Conservation (phyloP, 2,797 vertebrate genomes). For the Saguinus oedipus region DNA sequence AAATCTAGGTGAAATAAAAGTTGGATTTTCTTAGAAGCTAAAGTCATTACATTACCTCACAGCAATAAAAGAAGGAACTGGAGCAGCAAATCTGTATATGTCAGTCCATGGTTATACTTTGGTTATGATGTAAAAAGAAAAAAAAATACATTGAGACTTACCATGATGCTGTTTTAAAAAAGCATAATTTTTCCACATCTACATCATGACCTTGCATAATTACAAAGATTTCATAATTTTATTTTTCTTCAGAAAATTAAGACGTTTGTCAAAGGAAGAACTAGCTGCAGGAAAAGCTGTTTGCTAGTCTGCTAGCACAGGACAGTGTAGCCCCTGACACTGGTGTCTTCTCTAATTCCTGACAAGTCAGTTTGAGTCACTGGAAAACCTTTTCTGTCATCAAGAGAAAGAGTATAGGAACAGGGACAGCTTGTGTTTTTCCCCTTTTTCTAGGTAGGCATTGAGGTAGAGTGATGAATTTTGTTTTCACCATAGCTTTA, state of each 20-base stretch:
- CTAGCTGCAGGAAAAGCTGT: neutral
- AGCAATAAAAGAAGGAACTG: neutral
- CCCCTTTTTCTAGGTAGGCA: neutral
- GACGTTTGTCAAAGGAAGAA: neutral
- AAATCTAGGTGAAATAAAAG: neutral
- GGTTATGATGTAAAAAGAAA: neutral
- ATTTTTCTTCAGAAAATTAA: neutral
- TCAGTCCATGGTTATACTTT: neutral
- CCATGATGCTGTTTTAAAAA: neutral
- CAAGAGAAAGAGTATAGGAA: neutral
- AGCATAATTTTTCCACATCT: neutral
- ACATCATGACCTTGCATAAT: neutral
- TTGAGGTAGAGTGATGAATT: neutral
- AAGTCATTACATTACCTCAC: neutral
- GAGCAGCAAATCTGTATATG: neutral
- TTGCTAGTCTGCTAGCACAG: neutral
- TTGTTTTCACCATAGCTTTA: neutral
- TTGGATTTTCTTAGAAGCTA: neutral
- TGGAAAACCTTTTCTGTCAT: neutral
- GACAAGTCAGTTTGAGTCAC: neutral
- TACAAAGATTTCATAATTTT: neutral
- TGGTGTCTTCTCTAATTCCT: neutral
- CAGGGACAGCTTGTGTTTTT: neutral
- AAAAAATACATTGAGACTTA: neutral
- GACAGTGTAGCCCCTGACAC: accelerated